Base-by-base conservation (phyloP, 2,113 vertebrate genomes). In the Cyprinodon variegatus region DNA sequence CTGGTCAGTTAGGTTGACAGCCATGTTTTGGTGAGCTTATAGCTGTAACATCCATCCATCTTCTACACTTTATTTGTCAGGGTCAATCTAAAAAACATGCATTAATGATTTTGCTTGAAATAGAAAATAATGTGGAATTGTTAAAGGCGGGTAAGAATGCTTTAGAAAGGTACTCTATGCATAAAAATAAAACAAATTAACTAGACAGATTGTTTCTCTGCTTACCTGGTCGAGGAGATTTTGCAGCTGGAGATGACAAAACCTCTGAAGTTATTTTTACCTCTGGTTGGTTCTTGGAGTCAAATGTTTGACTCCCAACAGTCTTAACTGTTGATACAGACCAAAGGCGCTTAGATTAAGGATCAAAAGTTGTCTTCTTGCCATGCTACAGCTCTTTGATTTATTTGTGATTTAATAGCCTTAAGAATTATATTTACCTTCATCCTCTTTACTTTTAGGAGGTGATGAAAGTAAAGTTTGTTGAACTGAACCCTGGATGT, bases 151-250 rank as follows among this genome's bases (percentile, higher is more conserved):
- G 43, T 10, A 45, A 2, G 43, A 45, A 45, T 11, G 11, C 43
- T 45, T 45, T 45, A 11, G 43, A 45, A 45, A 45, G 43, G 50
- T 3, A n/a, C 17, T 57, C 50, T 57, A 11, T 43, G 65, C 38
- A 45, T 14, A 40, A 40, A 41, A 72, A 40, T 5, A 11, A 65
- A 46, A 13, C 4, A 15, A 11, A 39, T 40, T 11, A 29, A 40
- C 10, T 40, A 68, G 67, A 48, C 1, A 17, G 45, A 50, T 5
- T 4, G 13, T 43, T 38, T 38, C 74, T 68, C 7, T 48, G 20
- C 86, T 87, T 75, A 92, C 93, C 85, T 48, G 65, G 3, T 69
- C 78, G 78, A 72, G 83, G 65, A 14, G 64, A 71, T 82, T 73
- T 91, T 13, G 11, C 11, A 4, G 5, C 39, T 46, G 83, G 63